Conservation (phyloP, 53 echinoderm and acorn worm species). For the Paracentrotus lividus region DNA sequence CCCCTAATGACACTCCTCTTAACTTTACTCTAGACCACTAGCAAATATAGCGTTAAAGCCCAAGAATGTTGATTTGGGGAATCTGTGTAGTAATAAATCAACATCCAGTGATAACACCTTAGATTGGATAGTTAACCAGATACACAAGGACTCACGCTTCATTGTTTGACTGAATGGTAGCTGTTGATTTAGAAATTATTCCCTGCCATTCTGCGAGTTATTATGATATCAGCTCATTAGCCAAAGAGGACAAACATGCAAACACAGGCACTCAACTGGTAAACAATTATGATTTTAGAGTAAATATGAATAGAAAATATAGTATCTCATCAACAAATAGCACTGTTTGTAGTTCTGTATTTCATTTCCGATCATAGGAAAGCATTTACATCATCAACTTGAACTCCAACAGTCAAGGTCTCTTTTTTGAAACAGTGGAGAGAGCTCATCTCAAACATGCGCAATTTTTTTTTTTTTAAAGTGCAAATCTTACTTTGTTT, state of each 20-base stretch:
- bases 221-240: slow-evolving; percentile 46
- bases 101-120: slow-evolving; percentile 34
- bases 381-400: neutral
- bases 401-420: neutral
- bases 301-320: slow-evolving; percentile 60
- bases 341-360: slow-evolving; percentile 52
- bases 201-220: slow-evolving; percentile 41
- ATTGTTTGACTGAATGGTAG: slow-evolving; percentile 26
- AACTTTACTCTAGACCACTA: slow-evolving; percentile 15
- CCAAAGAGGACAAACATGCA: slow-evolving; percentile 51
- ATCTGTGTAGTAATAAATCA: slow-evolving; percentile 52
- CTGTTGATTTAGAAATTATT: slow-evolving; percentile 54
- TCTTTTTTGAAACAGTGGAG: neutral
- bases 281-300: slow-evolving; percentile 54
- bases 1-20: slow-evolving; percentile 8
- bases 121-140: slow-evolving; percentile 31
- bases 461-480: neutral
- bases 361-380: slow-evolving; percentile 43
- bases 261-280: slow-evolving; percentile 39
- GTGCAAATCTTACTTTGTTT: no score
- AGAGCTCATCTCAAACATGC: neutral
- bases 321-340: slow-evolving; percentile 61
- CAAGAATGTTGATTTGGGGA: slow-evolving; percentile 47
- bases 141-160: slow-evolving; percentile 40
- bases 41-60: slow-evolving; percentile 25